Conservation (phyloP, 1,140 invertebrate species). For the Zaprionus kolodkinae region DNA sequence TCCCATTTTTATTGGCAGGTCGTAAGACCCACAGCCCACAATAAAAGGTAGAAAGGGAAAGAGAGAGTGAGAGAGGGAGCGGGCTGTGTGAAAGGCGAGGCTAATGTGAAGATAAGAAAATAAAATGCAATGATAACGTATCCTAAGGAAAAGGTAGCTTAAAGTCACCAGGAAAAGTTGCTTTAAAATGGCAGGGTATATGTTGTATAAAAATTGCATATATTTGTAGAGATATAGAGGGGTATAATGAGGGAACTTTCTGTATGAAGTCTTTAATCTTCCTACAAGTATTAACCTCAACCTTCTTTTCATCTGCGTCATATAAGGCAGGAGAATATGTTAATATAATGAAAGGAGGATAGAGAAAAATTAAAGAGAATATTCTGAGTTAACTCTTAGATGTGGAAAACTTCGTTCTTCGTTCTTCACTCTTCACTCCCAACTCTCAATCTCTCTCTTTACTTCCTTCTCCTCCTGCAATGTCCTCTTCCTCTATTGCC, state of each 20-base stretch:
- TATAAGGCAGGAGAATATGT: too few relatives aligned
- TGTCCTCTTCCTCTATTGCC: not conserved
- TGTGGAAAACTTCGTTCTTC: too few relatives aligned
- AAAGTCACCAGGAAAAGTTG: not conserved
- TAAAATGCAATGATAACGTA: slow-evolving; percentile 38
- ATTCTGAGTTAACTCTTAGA: too few relatives aligned
- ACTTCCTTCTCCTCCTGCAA: not conserved
- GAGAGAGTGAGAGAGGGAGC: not conserved
- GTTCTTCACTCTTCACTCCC: not conserved
- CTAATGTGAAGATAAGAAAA: slow-evolving; percentile 19
- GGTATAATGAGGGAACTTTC: too few relatives aligned
- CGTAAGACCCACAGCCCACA: slow-evolving; percentile 27
- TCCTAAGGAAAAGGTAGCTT: not conserved
- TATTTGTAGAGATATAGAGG: not conserved
- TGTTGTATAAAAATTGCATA: not conserved
- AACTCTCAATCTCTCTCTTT: too few relatives aligned
- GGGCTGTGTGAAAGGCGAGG: not conserved
- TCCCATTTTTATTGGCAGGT: slow-evolving; percentile 51
- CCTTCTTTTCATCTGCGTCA: too few relatives aligned
- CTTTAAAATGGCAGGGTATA: not conserved
- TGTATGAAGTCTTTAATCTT: too few relatives aligned
- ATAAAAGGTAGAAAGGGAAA: not conserved
- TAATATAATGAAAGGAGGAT: too few relatives aligned
- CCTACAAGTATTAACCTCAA: too few relatives aligned
- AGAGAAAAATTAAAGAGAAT: too few relatives aligned